Conservation (phyloP, 1,140 invertebrate species). For the Idris sp. region DNA sequence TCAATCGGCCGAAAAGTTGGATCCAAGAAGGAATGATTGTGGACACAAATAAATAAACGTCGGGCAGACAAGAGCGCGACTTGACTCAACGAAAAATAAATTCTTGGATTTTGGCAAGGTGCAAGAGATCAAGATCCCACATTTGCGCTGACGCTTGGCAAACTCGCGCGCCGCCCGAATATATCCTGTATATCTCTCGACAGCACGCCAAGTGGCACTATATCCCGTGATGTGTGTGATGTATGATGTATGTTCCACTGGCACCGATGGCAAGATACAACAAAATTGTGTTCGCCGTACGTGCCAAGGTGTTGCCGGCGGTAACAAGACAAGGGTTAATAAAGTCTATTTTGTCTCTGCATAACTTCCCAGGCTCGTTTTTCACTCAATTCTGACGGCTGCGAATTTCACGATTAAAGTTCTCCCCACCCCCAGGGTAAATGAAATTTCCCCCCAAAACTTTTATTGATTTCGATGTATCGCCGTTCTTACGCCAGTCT, state of each 20-base stretch:
- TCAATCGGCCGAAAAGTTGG: too few relatives aligned
- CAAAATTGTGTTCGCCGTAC: slow-evolving; percentile 43
- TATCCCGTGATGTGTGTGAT: slow-evolving; percentile 48
- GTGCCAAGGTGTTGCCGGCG: slow-evolving; percentile 38
- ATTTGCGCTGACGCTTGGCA: slow-evolving; percentile 63
- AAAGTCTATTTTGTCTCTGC: slow-evolving; percentile 46
- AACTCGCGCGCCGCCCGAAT: slow-evolving; percentile 44
- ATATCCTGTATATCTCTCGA: slow-evolving; percentile 43
- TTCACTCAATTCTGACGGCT: slow-evolving; percentile 35
- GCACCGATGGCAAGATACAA: slow-evolving; percentile 57
- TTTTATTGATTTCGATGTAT: slow-evolving; percentile 28
- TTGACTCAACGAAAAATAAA: slow-evolving; percentile 53
- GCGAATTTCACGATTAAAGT: slow-evolving; percentile 36
- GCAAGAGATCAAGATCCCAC: slow-evolving; percentile 55
- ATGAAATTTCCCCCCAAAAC: slow-evolving; percentile 4
- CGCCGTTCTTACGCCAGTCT: slow-evolving; percentile 9
- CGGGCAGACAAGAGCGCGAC: slow-evolving; percentile 2
- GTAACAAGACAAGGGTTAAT: slow-evolving; percentile 56
- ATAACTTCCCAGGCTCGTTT: slow-evolving; percentile 32
- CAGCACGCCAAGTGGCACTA: slow-evolving; percentile 34
- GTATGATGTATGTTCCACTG: slow-evolving; percentile 58
- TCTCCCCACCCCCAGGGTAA: slow-evolving; percentile 21
- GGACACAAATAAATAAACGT: slow-evolving; percentile 34
- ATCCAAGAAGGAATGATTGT: too few relatives aligned
- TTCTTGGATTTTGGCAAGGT: slow-evolving; percentile 48